Conservation (phyloP, 2,113 vertebrate species). For the Melanotaenia duboulayi region DNA sequence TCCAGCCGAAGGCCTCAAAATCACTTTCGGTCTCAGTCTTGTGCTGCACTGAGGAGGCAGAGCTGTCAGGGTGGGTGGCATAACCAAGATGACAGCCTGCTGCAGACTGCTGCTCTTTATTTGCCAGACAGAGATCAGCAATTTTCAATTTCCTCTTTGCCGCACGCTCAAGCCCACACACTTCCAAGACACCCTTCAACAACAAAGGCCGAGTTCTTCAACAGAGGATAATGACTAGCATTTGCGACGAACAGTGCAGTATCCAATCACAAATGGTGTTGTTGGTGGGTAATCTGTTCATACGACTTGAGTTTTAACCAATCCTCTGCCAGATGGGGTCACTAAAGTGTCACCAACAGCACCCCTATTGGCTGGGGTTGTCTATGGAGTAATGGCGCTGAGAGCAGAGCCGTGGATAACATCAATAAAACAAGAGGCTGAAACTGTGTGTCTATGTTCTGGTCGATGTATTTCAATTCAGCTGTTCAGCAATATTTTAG, state of each 20-base stretch:
- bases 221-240: conserved; percentile 49
- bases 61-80: conserved; percentile 71
- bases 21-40: conserved; percentile 42
- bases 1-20: conserved; percentile 48
- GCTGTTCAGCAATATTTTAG: conserved; percentile 47
- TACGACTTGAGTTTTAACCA: conserved; percentile 48
- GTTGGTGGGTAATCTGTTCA: conserved; percentile 61
- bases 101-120: conserved; percentile 68
- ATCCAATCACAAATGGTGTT: conserved; percentile 65
- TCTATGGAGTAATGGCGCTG: conserved; percentile 20
- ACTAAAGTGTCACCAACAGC: conserved; percentile 69
- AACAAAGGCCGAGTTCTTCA: conserved; percentile 48
- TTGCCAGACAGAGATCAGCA: conserved; percentile 65
- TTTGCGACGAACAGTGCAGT: conserved; percentile 33
- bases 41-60: conserved; percentile 42
- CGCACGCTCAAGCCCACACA: conserved; percentile 56
- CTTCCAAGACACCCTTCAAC: conserved; percentile 38
- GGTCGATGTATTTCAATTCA: conserved; percentile 35
- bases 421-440: conserved; percentile 36
- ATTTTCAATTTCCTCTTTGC: conserved; percentile 68
- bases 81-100: conserved; percentile 59
- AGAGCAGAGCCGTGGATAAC: conserved; percentile 43
- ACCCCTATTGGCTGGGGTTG: conserved; percentile 62
- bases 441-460: conserved; percentile 27
- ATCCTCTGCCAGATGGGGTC: conserved; percentile 79